Conservation (phyloP, 2,888 invertebrate species). For the Lasius fuliginosus region DNA sequence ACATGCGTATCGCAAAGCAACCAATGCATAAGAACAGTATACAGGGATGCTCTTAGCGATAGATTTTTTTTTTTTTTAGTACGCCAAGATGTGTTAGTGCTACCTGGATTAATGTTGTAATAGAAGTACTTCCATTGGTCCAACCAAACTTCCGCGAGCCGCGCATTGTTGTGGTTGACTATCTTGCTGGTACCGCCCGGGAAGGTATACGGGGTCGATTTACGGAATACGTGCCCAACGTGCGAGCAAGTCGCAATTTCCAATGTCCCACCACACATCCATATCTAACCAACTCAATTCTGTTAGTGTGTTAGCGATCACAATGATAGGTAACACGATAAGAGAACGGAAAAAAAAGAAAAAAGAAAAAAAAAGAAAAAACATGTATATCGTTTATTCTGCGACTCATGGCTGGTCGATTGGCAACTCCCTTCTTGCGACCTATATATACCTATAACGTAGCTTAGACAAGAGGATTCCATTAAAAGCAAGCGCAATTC, state of each 20-base stretch:
- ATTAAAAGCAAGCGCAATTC: conserved; percentile 70
- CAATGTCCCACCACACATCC: conserved; percentile 98
- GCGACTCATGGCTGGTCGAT: conserved; percentile 39
- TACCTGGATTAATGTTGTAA: conserved; percentile 99
- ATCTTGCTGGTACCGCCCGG: conserved; percentile 98
- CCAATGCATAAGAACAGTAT: conserved; percentile 47
- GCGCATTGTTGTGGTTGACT: conserved; percentile 99
- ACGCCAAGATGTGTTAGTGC: conserved; percentile 77
- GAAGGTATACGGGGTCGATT: conserved; percentile 99
- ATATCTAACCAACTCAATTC: conserved; percentile 91
- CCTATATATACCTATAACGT: conserved; percentile 76
- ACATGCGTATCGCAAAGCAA: conserved; percentile 58
- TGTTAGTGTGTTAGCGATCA: conserved; percentile 84
- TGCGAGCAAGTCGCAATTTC: conserved; percentile 98
- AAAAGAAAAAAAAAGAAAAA: conserved; percentile 33
- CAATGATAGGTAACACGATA: conserved; percentile 62
- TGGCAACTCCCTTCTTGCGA: conserved; percentile 66
- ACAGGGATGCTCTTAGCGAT: conserved; percentile 40
- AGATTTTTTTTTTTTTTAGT: conserved; percentile 41
- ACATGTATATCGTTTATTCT: conserved; percentile 52
- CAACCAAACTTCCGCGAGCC: conserved; percentile 99
- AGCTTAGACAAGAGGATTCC: conserved; percentile 58
- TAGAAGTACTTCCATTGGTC: conserved; percentile 99
- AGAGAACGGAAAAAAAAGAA: conserved; percentile 43
- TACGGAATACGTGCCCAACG: conserved; percentile 98